Percentiles rank a stretch among this genome's conserved stretches.
These are phyloP conservation scores for Pontoporia blainvillei DNA, from an alignment of 2,113 vertebrate species.

Conservation along the genomic window DNA sequence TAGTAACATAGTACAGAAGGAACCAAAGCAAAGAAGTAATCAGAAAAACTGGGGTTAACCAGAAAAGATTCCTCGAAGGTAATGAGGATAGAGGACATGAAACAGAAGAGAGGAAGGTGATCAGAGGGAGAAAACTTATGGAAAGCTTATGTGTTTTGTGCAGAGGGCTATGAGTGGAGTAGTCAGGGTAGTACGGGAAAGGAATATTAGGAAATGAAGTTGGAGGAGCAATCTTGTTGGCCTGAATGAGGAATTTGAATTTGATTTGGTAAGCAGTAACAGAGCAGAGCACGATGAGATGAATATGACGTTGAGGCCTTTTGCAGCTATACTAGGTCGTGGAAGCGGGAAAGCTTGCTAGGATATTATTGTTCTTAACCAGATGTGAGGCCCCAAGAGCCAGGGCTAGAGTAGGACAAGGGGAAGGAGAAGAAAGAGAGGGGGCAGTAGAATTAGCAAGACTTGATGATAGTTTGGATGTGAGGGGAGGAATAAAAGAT, in stretches of 20 bases:
- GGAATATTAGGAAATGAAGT: background rate
- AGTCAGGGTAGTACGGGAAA: background rate
- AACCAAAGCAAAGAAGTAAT: slow-evolving; percentile 39
- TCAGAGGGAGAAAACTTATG: background rate
- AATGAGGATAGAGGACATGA: background rate
- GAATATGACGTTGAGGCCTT: background rate
- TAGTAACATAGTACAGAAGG: background rate
- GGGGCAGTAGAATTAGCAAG: background rate
- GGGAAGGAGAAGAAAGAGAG: background rate
- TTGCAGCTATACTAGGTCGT: background rate
- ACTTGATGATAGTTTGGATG: background rate
- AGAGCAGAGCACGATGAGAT: background rate
- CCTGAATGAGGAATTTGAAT: background rate
- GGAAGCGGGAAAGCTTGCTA: slow-evolving; percentile 12
- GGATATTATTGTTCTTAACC: background rate
- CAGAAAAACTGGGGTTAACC: background rate
- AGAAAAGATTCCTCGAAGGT: slow-evolving; percentile 21
- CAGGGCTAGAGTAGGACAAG: background rate
- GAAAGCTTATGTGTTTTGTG: background rate
- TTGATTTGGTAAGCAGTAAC: slow-evolving; percentile 3
- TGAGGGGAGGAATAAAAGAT: background rate
- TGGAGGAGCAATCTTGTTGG: background rate
- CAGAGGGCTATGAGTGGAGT: background rate
- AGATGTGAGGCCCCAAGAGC: background rate
- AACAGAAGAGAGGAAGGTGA: background rate